Conservation (phyloP, 2,113 vertebrate genomes). For the human region GRCh38 chr14:74149001-74149500, state of each 20-base stretch:
- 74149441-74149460: slow-evolving; percentile 70
- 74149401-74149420: slow-evolving; percentile 77
- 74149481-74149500: slow-evolving; percentile 12
- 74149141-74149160: slow-evolving; percentile 45
- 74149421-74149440: slow-evolving; percentile 71
- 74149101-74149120: slow-evolving; percentile 29
- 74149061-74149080: background rate
- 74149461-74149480: background rate
- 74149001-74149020: slow-evolving; percentile 53
- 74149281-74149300: slow-evolving; percentile 51
- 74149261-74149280: slow-evolving; percentile 70
- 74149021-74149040: background rate
- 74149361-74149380: slow-evolving; percentile 71
- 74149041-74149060: slow-evolving; percentile 31
- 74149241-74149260: slow-evolving; percentile 67
- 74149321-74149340: slow-evolving; percentile 77
- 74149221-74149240: slow-evolving; percentile 30
- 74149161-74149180: slow-evolving; percentile 47
- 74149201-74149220: slow-evolving; percentile 49
- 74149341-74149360: slow-evolving; percentile 76
- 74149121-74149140: slow-evolving; percentile 40
- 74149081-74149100: slow-evolving; percentile 63
- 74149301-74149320: slow-evolving; percentile 58
- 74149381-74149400: slow-evolving; percentile 77
- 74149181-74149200: slow-evolving; percentile 60